A percentile compares a stretch with the other conserved stretches of the same genome.
Conservation (phyloP, 2,113 vertebrate species). For the Microtus oregoni region DNA sequence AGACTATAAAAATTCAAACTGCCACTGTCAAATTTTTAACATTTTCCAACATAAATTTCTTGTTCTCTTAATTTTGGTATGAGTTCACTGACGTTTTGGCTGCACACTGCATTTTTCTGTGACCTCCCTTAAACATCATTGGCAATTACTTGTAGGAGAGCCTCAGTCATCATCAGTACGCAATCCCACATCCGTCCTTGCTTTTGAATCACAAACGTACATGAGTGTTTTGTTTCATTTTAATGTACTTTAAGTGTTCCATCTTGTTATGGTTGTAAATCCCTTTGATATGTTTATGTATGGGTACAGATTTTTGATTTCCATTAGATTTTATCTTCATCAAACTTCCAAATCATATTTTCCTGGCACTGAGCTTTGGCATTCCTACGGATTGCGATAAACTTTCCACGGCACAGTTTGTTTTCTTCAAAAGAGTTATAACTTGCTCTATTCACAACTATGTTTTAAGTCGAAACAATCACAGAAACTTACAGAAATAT, state of each 20-base stretch:
- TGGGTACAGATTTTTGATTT: slow-evolving; percentile 14
- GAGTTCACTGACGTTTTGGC: not conserved
- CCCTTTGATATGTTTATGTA: not conserved
- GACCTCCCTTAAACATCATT: not conserved
- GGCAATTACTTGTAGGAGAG: not conserved
- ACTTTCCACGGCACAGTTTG: not conserved
- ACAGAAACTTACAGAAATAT: not conserved
- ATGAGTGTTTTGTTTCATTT: not conserved
- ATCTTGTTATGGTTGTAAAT: not conserved
- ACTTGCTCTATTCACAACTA: not conserved
- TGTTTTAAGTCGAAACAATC: slow-evolving; percentile 5
- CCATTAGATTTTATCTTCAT: not conserved
- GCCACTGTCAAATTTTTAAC: not conserved
- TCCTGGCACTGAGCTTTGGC: not conserved
- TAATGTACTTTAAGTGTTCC: not conserved
- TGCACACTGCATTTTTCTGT: not conserved
- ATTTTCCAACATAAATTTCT: not conserved
- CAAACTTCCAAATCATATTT: not conserved
- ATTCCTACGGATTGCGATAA: not conserved
- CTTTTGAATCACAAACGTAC: not conserved
- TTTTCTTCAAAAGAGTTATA: slow-evolving; percentile 27
- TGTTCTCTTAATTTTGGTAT: not conserved
- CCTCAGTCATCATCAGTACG: not conserved
- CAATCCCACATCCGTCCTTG: not conserved
- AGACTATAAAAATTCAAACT: not conserved